Evolutionary conservation across 2,888 invertebrate species (phyloP).

Genomic region (Thereva unica): DNA sequence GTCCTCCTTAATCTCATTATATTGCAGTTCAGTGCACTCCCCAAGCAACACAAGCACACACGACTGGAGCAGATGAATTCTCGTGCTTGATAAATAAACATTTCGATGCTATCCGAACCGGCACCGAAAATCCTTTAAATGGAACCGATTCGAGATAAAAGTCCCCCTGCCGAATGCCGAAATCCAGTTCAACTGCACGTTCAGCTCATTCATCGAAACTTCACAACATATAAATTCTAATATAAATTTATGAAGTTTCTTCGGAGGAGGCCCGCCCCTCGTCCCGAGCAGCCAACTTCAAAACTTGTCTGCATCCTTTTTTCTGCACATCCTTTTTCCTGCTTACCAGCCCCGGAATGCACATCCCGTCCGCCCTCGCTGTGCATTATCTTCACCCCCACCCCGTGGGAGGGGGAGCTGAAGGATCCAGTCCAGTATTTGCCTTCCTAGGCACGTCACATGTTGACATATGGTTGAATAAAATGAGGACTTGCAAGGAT

Average conservation of each 20-base stretch:
- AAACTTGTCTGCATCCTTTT: too few species aligned
- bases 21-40: too few species aligned
- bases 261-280: too few species aligned
- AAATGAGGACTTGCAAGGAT: constrained; percentile 29
- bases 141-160: too few species aligned
- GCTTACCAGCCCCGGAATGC: constrained; percentile 1
- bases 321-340: neutral
- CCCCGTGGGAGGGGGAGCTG: constrained; percentile 7
- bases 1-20: too few species aligned
- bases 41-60: too few species aligned
- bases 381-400: constrained; percentile 10
- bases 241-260: constrained; percentile 35
- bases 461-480: constrained; percentile 36
- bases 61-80: too few species aligned
- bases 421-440: constrained; percentile 23
- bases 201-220: constrained; percentile 25
- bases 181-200: constrained; percentile 1
- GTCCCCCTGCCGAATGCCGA: too few species aligned
- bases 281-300: too few species aligned
- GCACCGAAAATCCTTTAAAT: too few species aligned
- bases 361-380: neutral
- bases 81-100: too few species aligned
- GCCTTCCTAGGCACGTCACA: constrained; percentile 35
- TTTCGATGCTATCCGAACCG: too few species aligned
- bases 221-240: constrained; percentile 28